phyloP scores from a whole-genome alignment of 2,888 invertebrate species.

The Trichogramma dendrolimi region DNA sequence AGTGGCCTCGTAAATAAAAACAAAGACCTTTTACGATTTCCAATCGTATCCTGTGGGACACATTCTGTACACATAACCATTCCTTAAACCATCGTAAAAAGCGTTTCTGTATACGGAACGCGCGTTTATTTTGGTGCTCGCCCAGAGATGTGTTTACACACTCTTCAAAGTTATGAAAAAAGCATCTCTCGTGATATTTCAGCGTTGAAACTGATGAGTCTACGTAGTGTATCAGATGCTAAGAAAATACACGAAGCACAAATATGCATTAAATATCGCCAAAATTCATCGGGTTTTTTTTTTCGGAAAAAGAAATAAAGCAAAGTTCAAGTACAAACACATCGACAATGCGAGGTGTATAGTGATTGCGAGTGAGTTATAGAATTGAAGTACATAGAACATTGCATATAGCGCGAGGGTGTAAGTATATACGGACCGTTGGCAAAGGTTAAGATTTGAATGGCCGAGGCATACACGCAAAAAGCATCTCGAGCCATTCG shows the following conservation, averaged over 20 bases:
- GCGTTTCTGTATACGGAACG: neutral
- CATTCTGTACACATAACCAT: slow-evolving; percentile 38
- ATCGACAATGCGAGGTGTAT: too few relatives aligned
- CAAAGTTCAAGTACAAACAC: too few relatives aligned
- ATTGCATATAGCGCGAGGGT: slow-evolving; percentile 5
- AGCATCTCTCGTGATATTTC: slow-evolving; percentile 12
- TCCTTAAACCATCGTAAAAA: slow-evolving; percentile 38
- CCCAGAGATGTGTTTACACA: slow-evolving; percentile 36
- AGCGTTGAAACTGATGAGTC: too few relatives aligned
- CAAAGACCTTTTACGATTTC: slow-evolving; percentile 14
- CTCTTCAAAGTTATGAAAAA: slow-evolving; percentile 42
- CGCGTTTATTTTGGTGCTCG: too few relatives aligned
- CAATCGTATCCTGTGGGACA: slow-evolving; percentile 43
- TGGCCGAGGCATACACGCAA: slow-evolving; percentile 45
- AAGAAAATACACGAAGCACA: too few relatives aligned
- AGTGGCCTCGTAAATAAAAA: slow-evolving; percentile 25
- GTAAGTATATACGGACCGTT: slow-evolving; percentile 1
- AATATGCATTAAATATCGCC: too few relatives aligned
- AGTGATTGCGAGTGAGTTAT: too few relatives aligned
- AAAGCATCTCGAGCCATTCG: slow-evolving; percentile 53
- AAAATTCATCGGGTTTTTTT: too few relatives aligned
- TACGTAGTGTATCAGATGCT: too few relatives aligned
- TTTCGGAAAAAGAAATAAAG: too few relatives aligned
- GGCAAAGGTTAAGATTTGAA: slow-evolving; percentile 50
- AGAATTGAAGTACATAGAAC: too few relatives aligned